phyloP scores from a whole-genome alignment of 2,113 vertebrate genomes.

The Heterotis niloticus region DNA sequence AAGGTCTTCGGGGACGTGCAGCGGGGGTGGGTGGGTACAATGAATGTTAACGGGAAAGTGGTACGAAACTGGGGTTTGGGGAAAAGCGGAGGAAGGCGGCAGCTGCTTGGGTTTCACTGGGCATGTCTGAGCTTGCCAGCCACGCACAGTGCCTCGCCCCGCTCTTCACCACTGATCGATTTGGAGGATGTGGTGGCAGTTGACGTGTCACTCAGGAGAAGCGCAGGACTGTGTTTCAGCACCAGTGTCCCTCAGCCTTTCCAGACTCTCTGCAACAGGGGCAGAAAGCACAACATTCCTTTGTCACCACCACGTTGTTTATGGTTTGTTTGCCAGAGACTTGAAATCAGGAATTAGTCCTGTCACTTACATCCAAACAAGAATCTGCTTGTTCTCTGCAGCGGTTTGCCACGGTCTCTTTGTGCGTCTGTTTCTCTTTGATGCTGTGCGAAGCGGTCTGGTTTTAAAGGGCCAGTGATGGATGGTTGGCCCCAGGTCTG shows the following conservation, averaged over 20 bases:
- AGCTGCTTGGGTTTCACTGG: neutral
- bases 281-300: neutral
- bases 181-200: neutral
- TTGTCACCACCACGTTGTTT: neutral
- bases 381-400: neutral
- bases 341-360: neutral
- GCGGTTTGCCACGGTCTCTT: neutral
- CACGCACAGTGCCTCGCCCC: neutral
- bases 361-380: neutral
- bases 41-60: neutral
- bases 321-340: neutral
- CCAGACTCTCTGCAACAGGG: neutral
- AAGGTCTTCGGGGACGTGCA: neutral
- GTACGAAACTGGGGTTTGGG: no score
- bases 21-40: neutral
- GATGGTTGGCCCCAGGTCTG: neutral
- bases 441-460: neutral
- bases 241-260: neutral
- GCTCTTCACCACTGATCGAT: slow-evolving; percentile 5
- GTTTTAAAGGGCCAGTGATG: neutral
- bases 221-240: neutral
- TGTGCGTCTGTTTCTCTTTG: neutral
- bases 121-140: slow-evolving; percentile 6
- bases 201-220: neutral
- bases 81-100: no score